Conservation (phyloP, 2,888 invertebrate species). For the Amphiduros pacificus region DNA sequence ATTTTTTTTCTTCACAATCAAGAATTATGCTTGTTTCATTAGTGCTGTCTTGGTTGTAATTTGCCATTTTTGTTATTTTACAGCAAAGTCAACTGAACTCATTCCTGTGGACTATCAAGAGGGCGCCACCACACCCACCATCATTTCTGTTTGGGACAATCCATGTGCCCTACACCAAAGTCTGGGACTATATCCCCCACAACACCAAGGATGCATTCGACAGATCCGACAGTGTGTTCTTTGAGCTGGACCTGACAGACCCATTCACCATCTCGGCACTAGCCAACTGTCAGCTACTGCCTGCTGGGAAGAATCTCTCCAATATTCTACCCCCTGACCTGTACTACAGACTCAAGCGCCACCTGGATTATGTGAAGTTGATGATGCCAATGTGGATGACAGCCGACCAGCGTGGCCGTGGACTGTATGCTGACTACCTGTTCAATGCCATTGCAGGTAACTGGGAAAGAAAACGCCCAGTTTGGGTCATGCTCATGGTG, state of each 20-base stretch:
- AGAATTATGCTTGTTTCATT: no score
- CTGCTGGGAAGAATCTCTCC: constrained; percentile 53
- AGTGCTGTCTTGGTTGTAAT: no score
- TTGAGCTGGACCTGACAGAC: constrained; percentile 65
- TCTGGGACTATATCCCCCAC: constrained; percentile 64
- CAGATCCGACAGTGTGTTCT: constrained; percentile 61
- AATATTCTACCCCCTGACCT: constrained; percentile 60
- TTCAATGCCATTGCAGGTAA: constrained; percentile 62
- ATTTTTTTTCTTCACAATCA: no score
- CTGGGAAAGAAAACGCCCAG: constrained; percentile 64
- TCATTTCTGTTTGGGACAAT: constrained; percentile 66
- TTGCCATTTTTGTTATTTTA: background rate
- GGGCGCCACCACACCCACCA: constrained; percentile 47
- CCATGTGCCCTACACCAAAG: constrained; percentile 65
- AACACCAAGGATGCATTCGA: constrained; percentile 63
- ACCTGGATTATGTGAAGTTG: constrained; percentile 60
- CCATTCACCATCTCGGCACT: constrained; percentile 61
- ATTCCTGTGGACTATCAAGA: constrained; percentile 59
- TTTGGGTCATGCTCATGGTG: constrained; percentile 65
- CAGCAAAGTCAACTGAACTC: constrained; percentile 45
- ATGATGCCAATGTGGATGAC: constrained; percentile 60
- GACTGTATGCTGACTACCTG: constrained; percentile 61
- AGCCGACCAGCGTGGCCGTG: constrained; percentile 46
- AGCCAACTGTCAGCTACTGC: constrained; percentile 62
- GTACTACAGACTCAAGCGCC: constrained; percentile 60